Evolutionary conservation across 2,888 invertebrate species (phyloP), one percentile per base, ranked within the genome.

Genomic region (Napeogenes inachia): DNA sequence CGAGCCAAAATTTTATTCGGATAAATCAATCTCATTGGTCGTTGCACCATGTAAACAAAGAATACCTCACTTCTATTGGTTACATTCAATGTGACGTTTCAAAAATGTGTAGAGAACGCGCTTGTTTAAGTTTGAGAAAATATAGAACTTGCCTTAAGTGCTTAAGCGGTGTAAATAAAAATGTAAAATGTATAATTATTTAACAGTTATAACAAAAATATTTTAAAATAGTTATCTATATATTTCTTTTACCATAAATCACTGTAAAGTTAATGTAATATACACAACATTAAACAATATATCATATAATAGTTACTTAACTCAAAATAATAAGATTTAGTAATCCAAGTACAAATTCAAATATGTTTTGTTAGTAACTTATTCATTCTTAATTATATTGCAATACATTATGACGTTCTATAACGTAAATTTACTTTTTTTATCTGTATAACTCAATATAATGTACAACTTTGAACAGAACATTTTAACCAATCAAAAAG

Each of bases 21-120:
- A 78, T 73, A 50, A 62, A 54, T 56, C 13, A 6, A 45, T 69
- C 2, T 75, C 71, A 92, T 92, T 92, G 92, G 92, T 66, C 69
- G 47, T 33, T 68, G 73, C 2, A 42, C 13, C 59, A 71, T 67
- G 67, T 79, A 79, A 79, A 79, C 79, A 83, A 75, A 67, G 55
- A 30, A 67, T 57, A 46, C 47, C 61, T 3, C 0, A 12, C 47
- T 68, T 1, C 75, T 68, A 87, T 87, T 89, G 84, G 89, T 56
- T 21, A 3, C 4, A 54, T 13, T 3, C 3, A 13, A 33, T 21
- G 12, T 33, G 53, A 61, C 57, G 70, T 69, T 70, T 64, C 45
- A 60, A 68, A 63, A 60, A 57, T 57, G 65, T 45, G 77, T 67
- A 64, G 83, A 81, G 75, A 84, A 85, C 87, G 35, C 64, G 73